These are phyloP conservation scores for Pluvialis apricaria DNA, from an alignment of 2,113 vertebrate species.

Conservation along the genomic window DNA sequence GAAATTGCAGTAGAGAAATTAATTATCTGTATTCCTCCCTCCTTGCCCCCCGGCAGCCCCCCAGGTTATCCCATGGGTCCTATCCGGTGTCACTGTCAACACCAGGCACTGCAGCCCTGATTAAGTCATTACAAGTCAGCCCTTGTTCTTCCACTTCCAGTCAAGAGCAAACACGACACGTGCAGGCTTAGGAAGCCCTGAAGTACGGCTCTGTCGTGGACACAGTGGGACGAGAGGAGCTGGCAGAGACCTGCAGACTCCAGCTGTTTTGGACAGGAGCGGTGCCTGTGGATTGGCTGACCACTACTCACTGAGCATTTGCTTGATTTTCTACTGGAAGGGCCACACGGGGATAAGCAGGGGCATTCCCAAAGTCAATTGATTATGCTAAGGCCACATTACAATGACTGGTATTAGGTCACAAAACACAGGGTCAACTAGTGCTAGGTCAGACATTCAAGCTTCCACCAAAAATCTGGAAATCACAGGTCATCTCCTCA, in stretches of 20 bases:
- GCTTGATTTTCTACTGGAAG: not conserved
- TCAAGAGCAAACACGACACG: not conserved
- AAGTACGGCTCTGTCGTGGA: not conserved
- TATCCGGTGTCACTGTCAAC: conserved; percentile 33
- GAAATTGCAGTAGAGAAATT: conserved; percentile 14
- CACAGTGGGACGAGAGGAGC: not conserved
- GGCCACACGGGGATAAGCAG: not conserved
- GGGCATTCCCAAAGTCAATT: not conserved
- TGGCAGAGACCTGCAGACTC: not conserved
- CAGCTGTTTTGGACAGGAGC: not conserved
- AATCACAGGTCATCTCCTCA: not conserved
- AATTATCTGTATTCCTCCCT: conserved; percentile 21
- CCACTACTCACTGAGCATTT: not conserved
- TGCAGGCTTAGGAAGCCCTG: not conserved
- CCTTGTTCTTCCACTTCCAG: conserved; percentile 13
- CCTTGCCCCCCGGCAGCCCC: not conserved
- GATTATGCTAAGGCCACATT: not conserved
- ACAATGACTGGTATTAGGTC: not conserved
- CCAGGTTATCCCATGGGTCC: not conserved
- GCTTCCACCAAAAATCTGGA: not conserved
- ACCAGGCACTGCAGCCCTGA: not conserved
- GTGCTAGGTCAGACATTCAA: not conserved
- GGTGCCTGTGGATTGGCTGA: not conserved
- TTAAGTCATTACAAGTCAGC: conserved; percentile 32
- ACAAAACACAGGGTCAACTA: not conserved